A percentile compares a stretch with the other conserved stretches of the same genome.
Conservation (phyloP, 2,888 invertebrate genomes). For the Lottia gigantea region DNA sequence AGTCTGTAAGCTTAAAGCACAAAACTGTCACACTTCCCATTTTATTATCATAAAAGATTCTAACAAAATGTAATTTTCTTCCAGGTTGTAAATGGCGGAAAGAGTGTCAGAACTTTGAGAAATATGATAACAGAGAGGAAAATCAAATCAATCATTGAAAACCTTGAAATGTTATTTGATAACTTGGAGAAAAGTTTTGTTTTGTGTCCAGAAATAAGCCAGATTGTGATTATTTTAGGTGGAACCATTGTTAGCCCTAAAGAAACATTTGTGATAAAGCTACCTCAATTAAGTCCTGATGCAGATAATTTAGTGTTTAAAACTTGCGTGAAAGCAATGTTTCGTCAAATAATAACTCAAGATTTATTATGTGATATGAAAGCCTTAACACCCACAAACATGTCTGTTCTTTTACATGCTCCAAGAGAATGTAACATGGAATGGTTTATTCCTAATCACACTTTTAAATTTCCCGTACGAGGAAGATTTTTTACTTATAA, state of each 20-base stretch:
- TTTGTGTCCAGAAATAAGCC: constrained; percentile 44
- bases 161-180: constrained; percentile 37
- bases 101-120: not conserved
- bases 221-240: constrained; percentile 44
- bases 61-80: no score
- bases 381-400: constrained; percentile 42
- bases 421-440: constrained; percentile 40
- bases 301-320: constrained; percentile 27
- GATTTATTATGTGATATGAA: constrained; percentile 45
- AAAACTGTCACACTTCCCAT: no score
- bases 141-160: constrained; percentile 33
- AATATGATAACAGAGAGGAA: constrained; percentile 28
- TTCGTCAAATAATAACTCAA: constrained; percentile 45
- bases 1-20: no score
- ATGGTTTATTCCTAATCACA: constrained; percentile 50
- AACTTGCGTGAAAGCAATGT: constrained; percentile 39
- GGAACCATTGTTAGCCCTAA: constrained; percentile 52
- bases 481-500: constrained; percentile 42
- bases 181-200: constrained; percentile 43
- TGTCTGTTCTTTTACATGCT: constrained; percentile 41
- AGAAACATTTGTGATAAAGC: constrained; percentile 45
- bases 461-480: constrained; percentile 40
- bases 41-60: no score
- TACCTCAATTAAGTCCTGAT: constrained; percentile 32
- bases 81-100: no score